Base-by-base conservation (phyloP, 2,113 vertebrate genomes). In the Chascanopsetta lugubris region DNA sequence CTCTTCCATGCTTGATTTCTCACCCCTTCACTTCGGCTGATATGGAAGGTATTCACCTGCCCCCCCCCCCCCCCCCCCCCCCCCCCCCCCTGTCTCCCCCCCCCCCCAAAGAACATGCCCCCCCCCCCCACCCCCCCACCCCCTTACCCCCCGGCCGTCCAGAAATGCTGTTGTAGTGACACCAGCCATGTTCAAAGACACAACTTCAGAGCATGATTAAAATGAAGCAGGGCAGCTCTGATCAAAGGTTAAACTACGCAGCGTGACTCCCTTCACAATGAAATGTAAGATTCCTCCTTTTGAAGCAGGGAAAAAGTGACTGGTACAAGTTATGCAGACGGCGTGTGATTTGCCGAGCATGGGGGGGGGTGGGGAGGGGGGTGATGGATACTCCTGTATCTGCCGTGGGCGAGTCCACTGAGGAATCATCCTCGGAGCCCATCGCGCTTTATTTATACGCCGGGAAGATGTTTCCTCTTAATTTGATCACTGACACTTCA, bases 191-290 rank as follows among this genome's bases (percentile, higher is more conserved):
- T 86, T 88, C 79, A 89, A 87, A 89, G 84, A 73, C 79, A 64
- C 32, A 0, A 77, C 83, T 86, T 92, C 86, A 92, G 89, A 87
- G 82, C 45, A 0, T 70, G 80, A 86, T 89, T 87, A 82, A 88
- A 88, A 87, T 9, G 63, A 81, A 84, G 48, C 66, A 63, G 61
- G 67, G 71, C 75, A 82, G 51, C 79, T 83, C 72, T 87, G 87
- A 90, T 91, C 82, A 90, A 89, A 91, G 87, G 82, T 89, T 90
- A 90, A 87, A 82, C 76, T 85, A 53, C 80, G 53, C 65, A 50
- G 77, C 69, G 38, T 56, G 75, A 69, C 60, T 82, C 63, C 63
- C 49, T 61, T 84, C 47, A 68, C 82, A 85, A 86, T 72, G 70
- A 75, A 68, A 57, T 68, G 64, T 6, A 34, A 58, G 73, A 64